Conservation (phyloP, 2,113 vertebrate species). For the Hippocampus guttulatus region DNA sequence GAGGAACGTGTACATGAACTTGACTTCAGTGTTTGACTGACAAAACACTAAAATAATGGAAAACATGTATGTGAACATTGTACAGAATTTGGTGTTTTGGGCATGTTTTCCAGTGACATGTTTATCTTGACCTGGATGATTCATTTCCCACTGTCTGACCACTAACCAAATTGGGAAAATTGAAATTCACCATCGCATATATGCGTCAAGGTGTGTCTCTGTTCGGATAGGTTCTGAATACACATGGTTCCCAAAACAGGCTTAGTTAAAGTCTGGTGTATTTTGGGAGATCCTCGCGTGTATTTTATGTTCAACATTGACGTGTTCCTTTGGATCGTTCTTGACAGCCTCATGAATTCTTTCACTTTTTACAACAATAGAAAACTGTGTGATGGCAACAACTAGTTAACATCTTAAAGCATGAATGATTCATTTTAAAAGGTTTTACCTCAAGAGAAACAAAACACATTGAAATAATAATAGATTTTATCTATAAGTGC, state of each 20-base stretch:
- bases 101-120: slow-evolving; percentile 38
- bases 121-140: slow-evolving; percentile 31
- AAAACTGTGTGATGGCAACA: neutral
- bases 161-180: slow-evolving; percentile 39
- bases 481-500: too few species aligned
- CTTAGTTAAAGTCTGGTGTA: slow-evolving; percentile 30
- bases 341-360: slow-evolving; percentile 30
- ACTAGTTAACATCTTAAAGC: neutral
- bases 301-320: slow-evolving; percentile 18
- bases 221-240: slow-evolving; percentile 4
- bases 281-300: slow-evolving; percentile 20
- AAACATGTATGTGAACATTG: slow-evolving; percentile 37
- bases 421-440: neutral
- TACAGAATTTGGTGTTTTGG: slow-evolving; percentile 27
- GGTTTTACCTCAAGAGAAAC: neutral
- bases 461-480: neutral
- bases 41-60: slow-evolving; percentile 29
- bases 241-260: slow-evolving; percentile 16
- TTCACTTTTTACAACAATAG: slow-evolving; percentile 20
- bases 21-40: slow-evolving; percentile 44
- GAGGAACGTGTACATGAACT: slow-evolving; percentile 38
- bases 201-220: slow-evolving; percentile 14
- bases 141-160: slow-evolving; percentile 42
- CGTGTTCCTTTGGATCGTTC: slow-evolving; percentile 8
- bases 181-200: slow-evolving; percentile 1